Conservation (phyloP, 2,797 vertebrate species). For the Busarellus nigricollis region DNA sequence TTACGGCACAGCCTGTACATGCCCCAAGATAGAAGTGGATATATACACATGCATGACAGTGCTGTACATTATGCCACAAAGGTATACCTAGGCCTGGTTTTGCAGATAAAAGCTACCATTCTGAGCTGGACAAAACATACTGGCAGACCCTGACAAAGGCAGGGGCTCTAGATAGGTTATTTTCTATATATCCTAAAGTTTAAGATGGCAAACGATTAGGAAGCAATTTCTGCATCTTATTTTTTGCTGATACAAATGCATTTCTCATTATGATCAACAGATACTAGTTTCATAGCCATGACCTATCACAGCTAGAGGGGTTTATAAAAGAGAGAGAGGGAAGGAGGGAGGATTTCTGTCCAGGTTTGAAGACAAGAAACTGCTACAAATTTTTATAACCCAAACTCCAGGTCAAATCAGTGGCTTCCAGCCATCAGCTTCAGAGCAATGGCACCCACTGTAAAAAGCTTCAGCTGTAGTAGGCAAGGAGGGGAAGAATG, state of each 20-base stretch:
- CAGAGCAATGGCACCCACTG: not conserved
- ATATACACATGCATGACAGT: not conserved
- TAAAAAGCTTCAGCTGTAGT: not conserved
- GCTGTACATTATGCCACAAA: not conserved
- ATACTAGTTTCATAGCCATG: not conserved
- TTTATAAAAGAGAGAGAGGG: not conserved
- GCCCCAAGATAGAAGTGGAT: fast-evolving
- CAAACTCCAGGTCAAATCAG: not conserved
- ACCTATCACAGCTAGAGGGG: not conserved
- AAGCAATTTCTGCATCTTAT: not conserved
- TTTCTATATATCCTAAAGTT: not conserved
- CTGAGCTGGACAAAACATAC: not conserved
- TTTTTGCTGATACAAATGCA: not conserved
- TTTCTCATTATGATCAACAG: not conserved
- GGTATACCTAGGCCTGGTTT: not conserved
- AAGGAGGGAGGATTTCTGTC: not conserved
- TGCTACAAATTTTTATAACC: not conserved
- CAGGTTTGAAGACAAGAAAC: not conserved
- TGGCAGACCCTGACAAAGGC: not conserved
- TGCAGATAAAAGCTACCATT: not conserved
- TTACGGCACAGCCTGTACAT: fast-evolving
- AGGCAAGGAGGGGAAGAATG: not conserved
- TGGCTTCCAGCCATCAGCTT: not conserved
- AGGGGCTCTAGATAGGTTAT: not conserved
- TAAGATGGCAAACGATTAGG: not conserved